Evolutionary conservation across 2,113 vertebrate genomes (phyloP), one percentile per base, ranked within the genome.

Genomic region (Ammodytes marinus): DNA sequence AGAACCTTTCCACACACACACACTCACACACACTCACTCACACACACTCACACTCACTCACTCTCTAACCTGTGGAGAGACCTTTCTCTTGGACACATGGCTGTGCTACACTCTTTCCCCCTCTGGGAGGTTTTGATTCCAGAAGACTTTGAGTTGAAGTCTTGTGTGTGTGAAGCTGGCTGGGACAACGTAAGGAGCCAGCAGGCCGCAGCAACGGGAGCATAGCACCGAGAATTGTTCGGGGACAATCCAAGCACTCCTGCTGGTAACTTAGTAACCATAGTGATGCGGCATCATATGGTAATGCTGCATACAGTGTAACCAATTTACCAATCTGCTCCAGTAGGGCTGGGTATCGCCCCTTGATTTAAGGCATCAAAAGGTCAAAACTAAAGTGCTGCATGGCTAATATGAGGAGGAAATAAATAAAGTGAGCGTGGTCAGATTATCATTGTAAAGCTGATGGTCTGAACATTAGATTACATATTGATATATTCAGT

Each of bases 71-170:
- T 60, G 69, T 49, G 65, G 55, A 77, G 40, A 66, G 67, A 66
- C 78, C 49, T 35, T 43, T 72, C 64, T 79, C 57, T 80, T 63
- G 52, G 65, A 82, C 61, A 57, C 61, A 71, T 69, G 59, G 54
- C 63, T 76, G 66, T 3, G 52, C 80, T 83, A 77, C 84, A 55
- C 76, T 47, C 37, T 47, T 77, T 58, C 39, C 6, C 72, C 86
- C 95, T 97, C 96, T 97, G 96, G 93, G 96, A 98, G 97, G 96
- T 96, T 89, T 96, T 72, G 74, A 97, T 96, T 97, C 96, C 96
- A 97, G 96, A 96, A 96, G 96, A 97, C 95, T 96, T 94, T 66
- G 35, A 96, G 95, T 53, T 7, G 19, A 75, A 80, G 96, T 96
- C 95, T 77, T 85, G 60, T 60, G 95, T 60, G 95, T 96, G 95